A percentile compares a stretch with the other conserved stretches of the same genome.
Evolutionary conservation across 2,113 vertebrate genomes (phyloP).

Genomic region (Xiphias gladius): DNA sequence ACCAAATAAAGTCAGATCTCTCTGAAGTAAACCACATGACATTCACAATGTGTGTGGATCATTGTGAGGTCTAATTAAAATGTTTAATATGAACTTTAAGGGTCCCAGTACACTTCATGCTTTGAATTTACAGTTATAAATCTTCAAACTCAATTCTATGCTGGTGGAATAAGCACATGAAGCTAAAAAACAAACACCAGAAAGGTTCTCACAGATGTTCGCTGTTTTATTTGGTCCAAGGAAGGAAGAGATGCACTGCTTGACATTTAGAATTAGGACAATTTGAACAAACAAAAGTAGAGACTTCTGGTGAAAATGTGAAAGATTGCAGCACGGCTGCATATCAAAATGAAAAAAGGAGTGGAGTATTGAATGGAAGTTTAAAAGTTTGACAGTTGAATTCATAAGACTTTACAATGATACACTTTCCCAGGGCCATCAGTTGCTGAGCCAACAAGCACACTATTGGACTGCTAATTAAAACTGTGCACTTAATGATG

Average conservation of each 20-base stretch:
- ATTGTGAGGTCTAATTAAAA: neutral
- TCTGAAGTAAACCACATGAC: neutral
- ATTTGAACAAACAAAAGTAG: constrained; percentile 23
- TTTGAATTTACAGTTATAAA: constrained; percentile 26
- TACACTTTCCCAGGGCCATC: neutral
- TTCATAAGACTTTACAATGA: neutral
- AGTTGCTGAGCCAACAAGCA: neutral
- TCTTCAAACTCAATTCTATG: neutral
- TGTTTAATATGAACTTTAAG: constrained; percentile 17
- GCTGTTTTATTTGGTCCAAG: constrained; percentile 27
- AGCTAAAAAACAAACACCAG: constrained; percentile 38
- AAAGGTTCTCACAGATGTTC: constrained; percentile 32
- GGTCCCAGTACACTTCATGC: neutral
- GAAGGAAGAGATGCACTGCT: constrained; percentile 38
- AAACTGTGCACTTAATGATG: neutral
- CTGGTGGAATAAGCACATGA: constrained; percentile 17
- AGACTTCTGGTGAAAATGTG: constrained; percentile 1
- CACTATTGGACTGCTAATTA: neutral
- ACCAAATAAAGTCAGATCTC: neutral
- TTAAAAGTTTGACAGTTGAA: constrained; percentile 10
- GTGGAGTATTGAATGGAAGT: neutral
- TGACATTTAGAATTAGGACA: constrained; percentile 56
- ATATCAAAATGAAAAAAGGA: constrained; percentile 2
- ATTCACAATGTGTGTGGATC: neutral
- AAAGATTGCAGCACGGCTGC: neutral